These are phyloP conservation scores for Plusia festucae DNA, from an alignment of 2,888 invertebrate species.

Conservation along the genomic window DNA sequence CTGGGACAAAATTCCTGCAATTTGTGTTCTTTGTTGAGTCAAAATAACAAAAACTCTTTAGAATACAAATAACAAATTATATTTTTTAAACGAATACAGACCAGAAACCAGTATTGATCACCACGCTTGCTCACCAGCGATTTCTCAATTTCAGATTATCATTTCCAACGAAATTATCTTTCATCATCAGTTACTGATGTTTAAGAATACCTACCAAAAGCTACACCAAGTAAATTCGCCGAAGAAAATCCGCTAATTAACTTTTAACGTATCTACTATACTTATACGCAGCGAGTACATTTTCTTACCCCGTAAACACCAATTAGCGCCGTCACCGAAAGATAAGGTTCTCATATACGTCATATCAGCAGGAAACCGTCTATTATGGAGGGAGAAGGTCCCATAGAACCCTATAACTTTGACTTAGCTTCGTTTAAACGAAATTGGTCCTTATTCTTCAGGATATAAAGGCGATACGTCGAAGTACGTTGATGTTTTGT, in stretches of 20 bases:
- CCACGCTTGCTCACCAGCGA: too few species aligned
- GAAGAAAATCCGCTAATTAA: neutral
- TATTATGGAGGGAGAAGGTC: neutral
- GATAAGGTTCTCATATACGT: neutral
- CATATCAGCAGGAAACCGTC: constrained; percentile 2
- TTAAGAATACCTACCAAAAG: too few species aligned
- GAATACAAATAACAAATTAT: too few species aligned
- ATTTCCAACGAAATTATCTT: neutral
- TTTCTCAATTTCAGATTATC: neutral
- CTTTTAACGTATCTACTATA: neutral
- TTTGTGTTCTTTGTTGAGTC: neutral
- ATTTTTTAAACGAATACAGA: too few species aligned
- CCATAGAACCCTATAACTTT: neutral
- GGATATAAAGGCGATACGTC: neutral
- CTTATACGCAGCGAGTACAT: neutral
- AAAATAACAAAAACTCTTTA: neutral
- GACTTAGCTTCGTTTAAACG: neutral
- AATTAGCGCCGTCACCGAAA: neutral
- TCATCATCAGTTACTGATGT: too few species aligned
- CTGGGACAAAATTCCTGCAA: neutral
- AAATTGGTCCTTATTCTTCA: neutral
- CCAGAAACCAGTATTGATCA: neutral
- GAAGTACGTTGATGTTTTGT: neutral
- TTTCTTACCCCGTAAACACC: neutral
- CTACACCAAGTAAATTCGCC: neutral